These are phyloP conservation scores for Bugulina stolonifera DNA, from an alignment of 2,888 invertebrate genomes.

Conservation along the genomic window DNA sequence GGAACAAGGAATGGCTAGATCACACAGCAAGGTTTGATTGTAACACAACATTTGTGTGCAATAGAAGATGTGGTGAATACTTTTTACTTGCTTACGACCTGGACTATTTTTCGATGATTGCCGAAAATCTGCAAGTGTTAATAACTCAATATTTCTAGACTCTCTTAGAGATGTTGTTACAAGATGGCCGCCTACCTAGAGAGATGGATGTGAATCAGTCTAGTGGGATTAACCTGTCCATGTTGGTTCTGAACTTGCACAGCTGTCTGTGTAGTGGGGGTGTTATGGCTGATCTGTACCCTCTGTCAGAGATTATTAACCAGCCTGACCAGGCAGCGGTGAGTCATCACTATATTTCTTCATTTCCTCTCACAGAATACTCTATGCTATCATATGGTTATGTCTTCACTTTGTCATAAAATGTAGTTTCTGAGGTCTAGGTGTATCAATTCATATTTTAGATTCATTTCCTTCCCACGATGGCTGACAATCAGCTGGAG, in stretches of 20 bases:
- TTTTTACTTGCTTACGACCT: too few relatives aligned
- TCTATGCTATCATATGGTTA: too few relatives aligned
- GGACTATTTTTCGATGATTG: too few relatives aligned
- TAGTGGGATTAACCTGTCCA: slow-evolving; percentile 3
- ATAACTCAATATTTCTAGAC: not conserved
- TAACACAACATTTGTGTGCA: not conserved
- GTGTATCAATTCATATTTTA: too few relatives aligned
- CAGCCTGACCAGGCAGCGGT: slow-evolving; percentile 13
- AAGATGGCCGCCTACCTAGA: not conserved
- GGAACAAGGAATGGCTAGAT: not conserved
- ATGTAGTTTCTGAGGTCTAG: too few relatives aligned
- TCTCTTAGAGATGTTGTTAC: not conserved
- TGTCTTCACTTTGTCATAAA: too few relatives aligned
- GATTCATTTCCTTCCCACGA: slow-evolving; percentile 1
- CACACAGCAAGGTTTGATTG: not conserved
- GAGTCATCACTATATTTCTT: too few relatives aligned
- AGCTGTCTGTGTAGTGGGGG: slow-evolving; percentile 2
- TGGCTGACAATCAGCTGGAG: slow-evolving; percentile 20
- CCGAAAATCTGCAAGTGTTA: not conserved
- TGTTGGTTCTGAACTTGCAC: slow-evolving; percentile 18
- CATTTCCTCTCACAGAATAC: too few relatives aligned
- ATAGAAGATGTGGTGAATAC: too few relatives aligned
- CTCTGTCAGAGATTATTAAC: slow-evolving; percentile 17
- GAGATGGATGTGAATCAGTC: slow-evolving; percentile 23
- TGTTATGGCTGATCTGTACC: slow-evolving; percentile 9